Conservation (phyloP, 2,797 vertebrate species). For the Myotis planiceps region DNA sequence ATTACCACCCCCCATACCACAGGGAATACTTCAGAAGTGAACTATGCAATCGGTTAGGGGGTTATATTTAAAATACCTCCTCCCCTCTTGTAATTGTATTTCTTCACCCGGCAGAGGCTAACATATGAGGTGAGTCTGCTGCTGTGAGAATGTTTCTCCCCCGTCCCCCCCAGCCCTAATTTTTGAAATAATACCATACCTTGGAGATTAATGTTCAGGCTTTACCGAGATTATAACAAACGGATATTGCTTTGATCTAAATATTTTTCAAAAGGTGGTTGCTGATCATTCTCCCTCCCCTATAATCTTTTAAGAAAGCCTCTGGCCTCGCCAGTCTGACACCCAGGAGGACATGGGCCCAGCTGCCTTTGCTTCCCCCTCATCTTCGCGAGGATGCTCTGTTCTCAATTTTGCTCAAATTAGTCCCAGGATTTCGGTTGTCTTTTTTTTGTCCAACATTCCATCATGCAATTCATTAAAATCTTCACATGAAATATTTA, state of each 20-base stretch:
- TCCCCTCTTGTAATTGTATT: background rate
- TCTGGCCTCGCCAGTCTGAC: conserved; percentile 47
- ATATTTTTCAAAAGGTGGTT: conserved; percentile 47
- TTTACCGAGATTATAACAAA: conserved; percentile 51
- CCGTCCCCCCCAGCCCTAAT: background rate
- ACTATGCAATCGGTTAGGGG: background rate
- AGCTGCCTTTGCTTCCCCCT: conserved; percentile 57
- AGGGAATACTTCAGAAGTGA: conserved; percentile 62
- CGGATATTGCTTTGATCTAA: conserved; percentile 61
- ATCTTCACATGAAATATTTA: conserved; percentile 79
- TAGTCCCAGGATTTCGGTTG: conserved; percentile 77
- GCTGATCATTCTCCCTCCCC: background rate
- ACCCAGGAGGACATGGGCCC: conserved; percentile 17
- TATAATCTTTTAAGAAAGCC: conserved; percentile 50
- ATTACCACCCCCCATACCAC: conserved; percentile 1
- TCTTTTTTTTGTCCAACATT: conserved; percentile 78
- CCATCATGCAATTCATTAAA: conserved; percentile 79
- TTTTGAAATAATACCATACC: conserved; percentile 44
- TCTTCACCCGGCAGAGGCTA: conserved; percentile 20
- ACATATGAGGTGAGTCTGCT: conserved; percentile 60
- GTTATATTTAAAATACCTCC: conserved; percentile 58
- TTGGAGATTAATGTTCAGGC: conserved; percentile 55
- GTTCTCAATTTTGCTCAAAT: conserved; percentile 78
- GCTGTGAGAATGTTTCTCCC: conserved; percentile 32
- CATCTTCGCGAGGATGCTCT: conserved; percentile 51